Evolutionary conservation across 2,888 invertebrate genomes (phyloP), one percentile per base, ranked within the genome.

Genomic region (Mesochorus sp.): DNA sequence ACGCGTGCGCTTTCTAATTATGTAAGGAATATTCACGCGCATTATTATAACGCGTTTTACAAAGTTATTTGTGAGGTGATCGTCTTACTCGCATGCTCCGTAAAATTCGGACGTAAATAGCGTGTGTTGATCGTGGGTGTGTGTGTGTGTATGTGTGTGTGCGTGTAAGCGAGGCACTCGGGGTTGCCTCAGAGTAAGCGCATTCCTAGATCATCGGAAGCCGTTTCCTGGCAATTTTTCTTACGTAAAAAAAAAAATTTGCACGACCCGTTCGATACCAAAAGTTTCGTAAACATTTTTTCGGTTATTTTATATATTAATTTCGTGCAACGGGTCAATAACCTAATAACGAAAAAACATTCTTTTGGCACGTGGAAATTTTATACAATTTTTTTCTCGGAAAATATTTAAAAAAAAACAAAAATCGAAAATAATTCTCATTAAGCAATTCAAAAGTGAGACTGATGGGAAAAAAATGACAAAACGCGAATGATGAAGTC

Each of bases 1-100:
- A 76, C 77, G 44, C 74, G 39, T 79, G 81, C 85, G 84, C 89
- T 90, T 90, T 90, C 90, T 86, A 88, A 85, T 90, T 90, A 88
- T 84, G 85, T 88, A 90, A 89, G 85, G 67, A 83, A 81, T 78
- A 83, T 84, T 84, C 83, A 62, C n/a, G 86, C 84, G 82, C 83
- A 42, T 85, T 84, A 85, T 87, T 87, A 85, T 82, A 85, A 85
- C 81, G 81, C 80, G 80, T 80, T 74, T 82, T n/a, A n/a, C n/a
- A 68, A 80, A 62, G 72, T 49, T 44, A 74, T 64, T 72, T 61
- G 79, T 51, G 51, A 42, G 55, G 21, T 72, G 75, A 66, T 28
- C 77, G 49, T 61, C 34, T 70, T 79, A 49, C 47, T 49, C 3
- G 81, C 78, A 87, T 88, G 87, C 86, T 84, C 80, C 83, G 85